Evolutionary conservation across 2,797 vertebrate species (phyloP).

Genomic region (Urophycis tenuis): DNA sequence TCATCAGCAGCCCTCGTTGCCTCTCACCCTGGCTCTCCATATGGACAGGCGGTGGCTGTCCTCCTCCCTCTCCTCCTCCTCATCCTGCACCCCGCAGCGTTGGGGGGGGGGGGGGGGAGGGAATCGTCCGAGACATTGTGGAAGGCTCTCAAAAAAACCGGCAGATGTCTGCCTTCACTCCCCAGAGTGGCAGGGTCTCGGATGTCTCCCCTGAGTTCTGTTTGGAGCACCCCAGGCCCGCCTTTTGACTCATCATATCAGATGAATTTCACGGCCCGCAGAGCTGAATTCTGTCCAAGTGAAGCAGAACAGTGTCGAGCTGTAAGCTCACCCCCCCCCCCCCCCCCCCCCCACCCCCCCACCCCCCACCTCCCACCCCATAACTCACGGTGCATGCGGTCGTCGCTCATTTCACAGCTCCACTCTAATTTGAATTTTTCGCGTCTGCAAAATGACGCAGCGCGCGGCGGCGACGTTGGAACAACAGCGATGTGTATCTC

Average conservation of each 20-base stretch:
- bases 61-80: slow-evolving; percentile 8
- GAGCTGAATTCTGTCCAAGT: slow-evolving; percentile 22
- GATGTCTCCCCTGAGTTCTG: neutral
- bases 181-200: slow-evolving; percentile 10
- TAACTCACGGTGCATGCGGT: neutral
- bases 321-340: neutral
- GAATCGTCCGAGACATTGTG: slow-evolving; percentile 26
- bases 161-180: slow-evolving; percentile 14
- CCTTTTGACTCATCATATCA: neutral
- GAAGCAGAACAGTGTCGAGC: slow-evolving; percentile 7
- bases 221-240: neutral
- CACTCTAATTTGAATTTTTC: neutral
- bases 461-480: too few relatives aligned
- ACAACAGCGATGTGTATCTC: neutral
- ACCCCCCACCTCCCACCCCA: neutral
- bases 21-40: slow-evolving; percentile 44
- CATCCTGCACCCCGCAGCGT: too few relatives aligned
- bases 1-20: slow-evolving; percentile 63
- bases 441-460: neutral
- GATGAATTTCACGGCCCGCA: slow-evolving; percentile 5
- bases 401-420: neutral
- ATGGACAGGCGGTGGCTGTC: slow-evolving; percentile 36
- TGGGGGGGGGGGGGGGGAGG: too few relatives aligned
- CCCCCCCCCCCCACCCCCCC: neutral
- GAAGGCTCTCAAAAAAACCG: slow-evolving; percentile 31